Evolutionary conservation across 2,888 invertebrate species (phyloP), one percentile per base, ranked within the genome.

Genomic region (Ichneumoninae sp.): DNA sequence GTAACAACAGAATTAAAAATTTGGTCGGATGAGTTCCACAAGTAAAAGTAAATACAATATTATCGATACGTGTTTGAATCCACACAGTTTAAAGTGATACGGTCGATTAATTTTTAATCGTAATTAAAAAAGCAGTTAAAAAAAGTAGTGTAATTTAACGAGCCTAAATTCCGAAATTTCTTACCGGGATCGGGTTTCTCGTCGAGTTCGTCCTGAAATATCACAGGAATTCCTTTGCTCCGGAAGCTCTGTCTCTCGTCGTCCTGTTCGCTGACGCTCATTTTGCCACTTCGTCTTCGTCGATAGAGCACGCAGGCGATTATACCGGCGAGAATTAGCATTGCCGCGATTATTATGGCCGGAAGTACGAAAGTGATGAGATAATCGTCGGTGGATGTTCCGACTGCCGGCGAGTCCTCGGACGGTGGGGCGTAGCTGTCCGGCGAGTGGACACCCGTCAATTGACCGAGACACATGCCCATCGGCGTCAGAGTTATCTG

Each of bases 131-230:
- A 33, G 33, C 33, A 33, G 33, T 33, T 33, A 0, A 33, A 40
- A 8, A 40, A 40, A 40, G 8, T 40, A 10, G 19, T 54, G 7
- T 22, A 1, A 22, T 8, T 26, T 26, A 16, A 33, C 30, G 16
- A 63, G 7, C 6, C 6, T 8, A 63, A 33, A 65, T 19, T 22
- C 19, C 36, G 19, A 6, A 30, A n/a, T 3, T 19, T 3, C 80
- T 85, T 88, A 93, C 93, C 97, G 26, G 97, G 96, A 93, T 97
- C 97, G 0, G 97, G 98, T 90, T 98, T 97, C 91, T 98, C 98
- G 89, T 99, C 98, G 63, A 99, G 95, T 93, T 99, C 99, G 93
- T 99, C 99, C 94, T 98, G 98, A 94, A 99, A 99, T 91, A 99
- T 99, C 54, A 99, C 98, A 0, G 99, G 99, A 90, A 98, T 98